These are phyloP conservation scores for Isichthys henryi DNA, from an alignment of 2,113 vertebrate genomes.

Conservation along the genomic window DNA sequence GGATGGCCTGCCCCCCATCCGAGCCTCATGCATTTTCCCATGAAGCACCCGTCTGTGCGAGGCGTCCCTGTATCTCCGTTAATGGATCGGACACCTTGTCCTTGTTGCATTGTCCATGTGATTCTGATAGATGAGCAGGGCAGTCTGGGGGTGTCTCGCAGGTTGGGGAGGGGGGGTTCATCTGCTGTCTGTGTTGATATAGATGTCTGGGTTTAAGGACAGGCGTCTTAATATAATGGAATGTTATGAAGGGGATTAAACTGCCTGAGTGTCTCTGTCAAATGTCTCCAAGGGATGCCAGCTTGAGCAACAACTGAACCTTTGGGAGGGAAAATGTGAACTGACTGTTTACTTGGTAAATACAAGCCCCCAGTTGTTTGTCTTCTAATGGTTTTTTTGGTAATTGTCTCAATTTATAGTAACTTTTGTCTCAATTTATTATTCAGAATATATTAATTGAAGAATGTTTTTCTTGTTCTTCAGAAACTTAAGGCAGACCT, in stretches of 20 bases:
- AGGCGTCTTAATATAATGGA: conserved; percentile 36
- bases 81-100: conserved; percentile 31
- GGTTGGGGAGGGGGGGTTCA: conserved; percentile 41
- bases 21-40: background rate
- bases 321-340: background rate
- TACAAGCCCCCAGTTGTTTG: background rate
- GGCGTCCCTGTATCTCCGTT: conserved; percentile 29
- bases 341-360: background rate
- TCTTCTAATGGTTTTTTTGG: background rate
- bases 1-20: background rate
- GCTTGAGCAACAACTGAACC: conserved; percentile 1
- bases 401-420: background rate
- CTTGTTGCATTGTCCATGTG: conserved; percentile 49
- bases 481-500: background rate
- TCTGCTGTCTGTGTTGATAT: conserved; percentile 53
- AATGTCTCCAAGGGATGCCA: conserved; percentile 20
- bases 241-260: conserved; percentile 51
- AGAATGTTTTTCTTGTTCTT: background rate
- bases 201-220: conserved; percentile 50
- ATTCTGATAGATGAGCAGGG: conserved; percentile 60
- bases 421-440: background rate
- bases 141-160: conserved; percentile 54
- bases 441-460: background rate
- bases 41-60: background rate
- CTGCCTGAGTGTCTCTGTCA: conserved; percentile 41